Conservation (phyloP, 2,797 vertebrate genomes). For the Hippopotamyrus pictus region DNA sequence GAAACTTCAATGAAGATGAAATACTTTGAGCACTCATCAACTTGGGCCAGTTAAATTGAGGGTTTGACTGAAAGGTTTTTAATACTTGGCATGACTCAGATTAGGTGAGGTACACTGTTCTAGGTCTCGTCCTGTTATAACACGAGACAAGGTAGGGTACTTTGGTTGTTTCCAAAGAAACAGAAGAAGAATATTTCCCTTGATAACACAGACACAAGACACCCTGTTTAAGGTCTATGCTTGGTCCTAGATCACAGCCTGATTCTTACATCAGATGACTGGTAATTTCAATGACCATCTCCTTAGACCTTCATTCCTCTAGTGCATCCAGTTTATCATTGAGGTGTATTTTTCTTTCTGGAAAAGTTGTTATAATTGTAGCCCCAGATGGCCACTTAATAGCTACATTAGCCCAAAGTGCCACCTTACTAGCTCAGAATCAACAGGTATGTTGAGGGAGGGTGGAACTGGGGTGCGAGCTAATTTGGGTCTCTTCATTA, state of each 20-base stretch:
- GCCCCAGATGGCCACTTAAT: constrained; percentile 56
- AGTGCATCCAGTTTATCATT: neutral
- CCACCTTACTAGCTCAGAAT: constrained; percentile 52
- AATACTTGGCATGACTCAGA: neutral
- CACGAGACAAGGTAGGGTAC: neutral
- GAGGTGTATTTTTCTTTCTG: neutral
- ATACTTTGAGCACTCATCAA: neutral
- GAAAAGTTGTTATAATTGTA: constrained; percentile 36
- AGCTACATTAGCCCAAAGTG: constrained; percentile 52
- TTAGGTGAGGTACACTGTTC: neutral
- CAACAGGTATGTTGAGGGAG: constrained; percentile 47
- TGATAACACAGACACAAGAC: neutral
- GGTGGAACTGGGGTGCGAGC: neutral
- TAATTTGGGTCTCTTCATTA: neutral
- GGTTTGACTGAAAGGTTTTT: neutral
- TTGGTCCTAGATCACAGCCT: neutral
- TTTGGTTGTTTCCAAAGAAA: neutral
- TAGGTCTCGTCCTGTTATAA: neutral
- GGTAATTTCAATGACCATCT: neutral
- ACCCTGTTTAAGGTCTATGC: neutral
- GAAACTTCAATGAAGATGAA: neutral
- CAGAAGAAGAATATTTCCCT: neutral
- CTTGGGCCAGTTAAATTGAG: neutral
- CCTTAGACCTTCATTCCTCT: neutral
- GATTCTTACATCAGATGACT: neutral